Evolutionary conservation across 2,797 vertebrate genomes (phyloP).

Genomic region (Mus spretus): DNA sequence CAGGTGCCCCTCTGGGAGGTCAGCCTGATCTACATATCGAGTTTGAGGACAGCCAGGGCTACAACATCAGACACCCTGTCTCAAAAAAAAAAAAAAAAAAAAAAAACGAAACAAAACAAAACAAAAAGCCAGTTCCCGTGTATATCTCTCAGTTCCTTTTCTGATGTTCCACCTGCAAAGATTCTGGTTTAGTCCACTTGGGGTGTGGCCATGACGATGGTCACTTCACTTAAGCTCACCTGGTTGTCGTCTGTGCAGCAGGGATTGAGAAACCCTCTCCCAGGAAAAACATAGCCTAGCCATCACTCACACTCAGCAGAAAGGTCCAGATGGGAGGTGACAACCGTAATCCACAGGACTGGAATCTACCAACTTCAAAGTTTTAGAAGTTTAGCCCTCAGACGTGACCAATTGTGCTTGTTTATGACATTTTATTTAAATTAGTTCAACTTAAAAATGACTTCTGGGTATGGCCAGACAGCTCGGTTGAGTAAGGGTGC

Average conservation of each 20-base stretch:
- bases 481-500: not conserved
- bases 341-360: not conserved
- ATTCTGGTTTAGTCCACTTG: not conserved
- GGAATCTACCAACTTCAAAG: not conserved
- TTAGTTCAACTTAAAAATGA: not conserved
- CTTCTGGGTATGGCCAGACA: not conserved
- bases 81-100: not conserved
- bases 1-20: not conserved
- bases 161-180: not conserved
- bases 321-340: not conserved
- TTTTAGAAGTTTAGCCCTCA: not conserved
- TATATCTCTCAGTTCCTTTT: not conserved
- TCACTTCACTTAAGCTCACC: not conserved
- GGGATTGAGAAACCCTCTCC: not conserved
- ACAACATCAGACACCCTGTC: not conserved
- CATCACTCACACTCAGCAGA: not conserved
- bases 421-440: slow-evolving; percentile 34
- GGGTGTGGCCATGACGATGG: not conserved
- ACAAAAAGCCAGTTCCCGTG: not conserved
- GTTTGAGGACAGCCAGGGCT: not conserved
- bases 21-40: not conserved
- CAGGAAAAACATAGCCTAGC: not conserved
- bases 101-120: not conserved
- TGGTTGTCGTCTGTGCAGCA: not conserved
- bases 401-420: not conserved